These are phyloP conservation scores for Agrotis ipsilon DNA, from an alignment of 2,888 invertebrate genomes.

Conservation along the genomic window DNA sequence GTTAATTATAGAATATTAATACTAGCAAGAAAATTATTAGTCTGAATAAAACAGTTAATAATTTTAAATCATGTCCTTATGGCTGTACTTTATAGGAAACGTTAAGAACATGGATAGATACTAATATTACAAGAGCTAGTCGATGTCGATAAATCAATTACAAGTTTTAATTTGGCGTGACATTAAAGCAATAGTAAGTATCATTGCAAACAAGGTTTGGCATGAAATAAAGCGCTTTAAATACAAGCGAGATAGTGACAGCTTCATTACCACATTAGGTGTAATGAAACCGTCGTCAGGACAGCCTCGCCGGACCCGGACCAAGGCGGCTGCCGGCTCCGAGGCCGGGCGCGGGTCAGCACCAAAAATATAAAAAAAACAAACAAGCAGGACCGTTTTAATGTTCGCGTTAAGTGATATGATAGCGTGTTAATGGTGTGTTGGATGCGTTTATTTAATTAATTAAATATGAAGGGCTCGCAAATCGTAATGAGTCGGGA, in stretches of 20 bases:
- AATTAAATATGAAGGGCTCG: conserved; percentile 77
- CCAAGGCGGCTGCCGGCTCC: neutral
- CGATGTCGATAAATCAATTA: neutral
- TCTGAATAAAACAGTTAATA: neutral
- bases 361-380: conserved; percentile 51
- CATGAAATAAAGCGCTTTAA: conserved; percentile 38
- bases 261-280: conserved; percentile 46
- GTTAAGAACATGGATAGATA: neutral
- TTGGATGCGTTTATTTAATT: conserved; percentile 78
- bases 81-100: conserved; percentile 7
- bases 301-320: neutral
- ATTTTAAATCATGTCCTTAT: conserved; percentile 1
- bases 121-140: too few relatives aligned
- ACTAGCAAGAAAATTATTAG: neutral
- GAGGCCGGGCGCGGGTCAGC: conserved; percentile 13
- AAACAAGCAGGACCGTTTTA: conserved; percentile 65
- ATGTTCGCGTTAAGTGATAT: conserved; percentile 70
- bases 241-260: conserved; percentile 25
- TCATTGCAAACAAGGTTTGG: conserved; percentile 8
- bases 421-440: conserved; percentile 78
- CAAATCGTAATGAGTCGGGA: conserved; percentile 71
- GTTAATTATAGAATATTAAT: conserved; percentile 1
- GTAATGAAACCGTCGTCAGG: conserved; percentile 44
- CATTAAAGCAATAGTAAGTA: neutral
- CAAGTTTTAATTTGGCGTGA: neutral